These are phyloP conservation scores for Anniella stebbinsi DNA, from an alignment of 2,797 vertebrate genomes.

Conservation along the genomic window DNA sequence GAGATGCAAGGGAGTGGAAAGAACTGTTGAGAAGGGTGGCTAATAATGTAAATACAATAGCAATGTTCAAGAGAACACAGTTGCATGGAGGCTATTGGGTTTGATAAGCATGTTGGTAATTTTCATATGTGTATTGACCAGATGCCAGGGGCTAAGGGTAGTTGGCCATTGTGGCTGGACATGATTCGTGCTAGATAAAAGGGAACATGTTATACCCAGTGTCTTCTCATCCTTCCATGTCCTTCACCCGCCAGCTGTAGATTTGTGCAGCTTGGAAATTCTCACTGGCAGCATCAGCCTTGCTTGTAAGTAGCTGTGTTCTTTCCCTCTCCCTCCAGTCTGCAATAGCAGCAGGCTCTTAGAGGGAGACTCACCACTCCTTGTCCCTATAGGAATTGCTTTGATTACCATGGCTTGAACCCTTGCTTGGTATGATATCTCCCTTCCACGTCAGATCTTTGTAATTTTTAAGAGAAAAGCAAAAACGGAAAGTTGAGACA, in stretches of 20 bases:
- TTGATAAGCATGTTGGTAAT: neutral
- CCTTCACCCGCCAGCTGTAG: neutral
- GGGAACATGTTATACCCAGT: neutral
- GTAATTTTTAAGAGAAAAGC: too few relatives aligned
- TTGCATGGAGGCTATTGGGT: neutral
- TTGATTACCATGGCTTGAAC: too few relatives aligned
- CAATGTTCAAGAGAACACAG: neutral
- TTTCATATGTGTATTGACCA: neutral
- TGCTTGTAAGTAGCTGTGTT: too few relatives aligned
- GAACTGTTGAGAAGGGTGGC: neutral
- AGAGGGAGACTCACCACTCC: too few relatives aligned
- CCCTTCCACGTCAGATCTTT: too few relatives aligned
- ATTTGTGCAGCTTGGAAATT: too few relatives aligned
- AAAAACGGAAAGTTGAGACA: too few relatives aligned
- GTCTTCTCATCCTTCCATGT: neutral
- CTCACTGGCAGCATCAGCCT: too few relatives aligned
- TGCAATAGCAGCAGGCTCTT: too few relatives aligned
- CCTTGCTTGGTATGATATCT: too few relatives aligned
- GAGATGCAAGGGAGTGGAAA: neutral
- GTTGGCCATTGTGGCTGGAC: neutral
- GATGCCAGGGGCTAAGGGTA: neutral
- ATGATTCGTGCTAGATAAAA: neutral
- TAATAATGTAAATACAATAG: neutral
- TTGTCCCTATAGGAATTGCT: too few relatives aligned
- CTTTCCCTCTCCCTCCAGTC: too few relatives aligned